These are phyloP conservation scores for Nemapogon koenigi DNA, from an alignment of 2,888 invertebrate genomes.

Conservation along the genomic window DNA sequence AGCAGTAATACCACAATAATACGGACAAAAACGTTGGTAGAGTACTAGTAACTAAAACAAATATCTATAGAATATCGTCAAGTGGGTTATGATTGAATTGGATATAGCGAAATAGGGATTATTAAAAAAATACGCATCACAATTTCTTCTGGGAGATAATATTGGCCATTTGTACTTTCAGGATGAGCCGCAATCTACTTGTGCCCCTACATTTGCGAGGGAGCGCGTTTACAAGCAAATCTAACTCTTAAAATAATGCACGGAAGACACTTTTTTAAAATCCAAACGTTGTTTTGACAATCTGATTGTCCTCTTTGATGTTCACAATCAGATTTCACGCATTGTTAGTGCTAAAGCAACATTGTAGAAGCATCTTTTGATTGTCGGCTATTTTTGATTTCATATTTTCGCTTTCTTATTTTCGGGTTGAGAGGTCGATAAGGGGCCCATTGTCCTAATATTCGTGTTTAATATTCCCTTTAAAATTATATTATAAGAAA, in stretches of 20 bases:
- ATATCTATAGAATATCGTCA: no score
- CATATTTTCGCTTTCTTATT: slow-evolving; percentile 43
- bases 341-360: slow-evolving; percentile 37
- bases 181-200: slow-evolving; percentile 12
- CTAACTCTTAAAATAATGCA: background rate
- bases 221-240: background rate
- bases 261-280: background rate
- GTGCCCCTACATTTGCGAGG: slow-evolving; percentile 1
- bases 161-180: slow-evolving; percentile 23
- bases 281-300: slow-evolving; percentile 1
- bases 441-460: no score
- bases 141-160: slow-evolving; percentile 17
- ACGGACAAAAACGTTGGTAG: no score
- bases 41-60: no score
- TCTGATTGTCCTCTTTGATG: slow-evolving; percentile 18
- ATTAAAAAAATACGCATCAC: slow-evolving; percentile 3
- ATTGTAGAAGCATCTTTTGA: slow-evolving; percentile 55
- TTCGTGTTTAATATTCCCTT: no score
- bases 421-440: slow-evolving; percentile 23
- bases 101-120: no score
- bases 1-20: no score
- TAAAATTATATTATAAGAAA: no score
- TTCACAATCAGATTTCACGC: slow-evolving; percentile 41
- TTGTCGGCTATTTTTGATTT: slow-evolving; percentile 58
- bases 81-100: no score